Conservation (phyloP, 2,113 vertebrate species). For the Madoqua kirkii region DNA sequence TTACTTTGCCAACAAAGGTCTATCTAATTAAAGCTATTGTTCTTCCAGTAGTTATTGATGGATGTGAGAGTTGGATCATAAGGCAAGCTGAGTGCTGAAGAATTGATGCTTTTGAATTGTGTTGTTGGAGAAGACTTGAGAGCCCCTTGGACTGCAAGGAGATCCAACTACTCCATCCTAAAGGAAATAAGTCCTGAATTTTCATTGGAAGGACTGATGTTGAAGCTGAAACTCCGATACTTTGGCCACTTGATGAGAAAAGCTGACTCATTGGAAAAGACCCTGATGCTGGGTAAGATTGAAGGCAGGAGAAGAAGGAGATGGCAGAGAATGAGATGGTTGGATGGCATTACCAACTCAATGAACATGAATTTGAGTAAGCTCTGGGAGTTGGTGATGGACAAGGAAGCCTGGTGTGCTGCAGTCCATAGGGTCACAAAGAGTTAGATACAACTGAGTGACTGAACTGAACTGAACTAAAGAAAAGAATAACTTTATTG, state of each 20-base stretch:
- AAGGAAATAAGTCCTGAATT: not conserved
- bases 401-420: not conserved
- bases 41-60: not conserved
- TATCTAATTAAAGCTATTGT: not conserved
- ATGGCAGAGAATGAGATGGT: not conserved
- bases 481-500: not conserved
- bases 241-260: not conserved
- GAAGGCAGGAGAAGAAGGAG: not conserved
- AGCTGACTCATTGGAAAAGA: not conserved
- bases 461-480: not conserved
- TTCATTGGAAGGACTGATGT: not conserved
- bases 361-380: not conserved
- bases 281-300: not conserved
- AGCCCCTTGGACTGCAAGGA: not conserved
- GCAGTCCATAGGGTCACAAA: not conserved
- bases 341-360: not conserved
- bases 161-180: not conserved
- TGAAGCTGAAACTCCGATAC: not conserved
- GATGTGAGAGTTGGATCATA: not conserved
- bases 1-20: not conserved
- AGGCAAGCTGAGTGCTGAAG: not conserved
- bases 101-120: not conserved
- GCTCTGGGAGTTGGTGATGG: not conserved
- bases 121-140: not conserved
- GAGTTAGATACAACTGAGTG: not conserved